Evolutionary conservation across 2,113 vertebrate genomes (phyloP).

Genomic region (Natator depressus): DNA sequence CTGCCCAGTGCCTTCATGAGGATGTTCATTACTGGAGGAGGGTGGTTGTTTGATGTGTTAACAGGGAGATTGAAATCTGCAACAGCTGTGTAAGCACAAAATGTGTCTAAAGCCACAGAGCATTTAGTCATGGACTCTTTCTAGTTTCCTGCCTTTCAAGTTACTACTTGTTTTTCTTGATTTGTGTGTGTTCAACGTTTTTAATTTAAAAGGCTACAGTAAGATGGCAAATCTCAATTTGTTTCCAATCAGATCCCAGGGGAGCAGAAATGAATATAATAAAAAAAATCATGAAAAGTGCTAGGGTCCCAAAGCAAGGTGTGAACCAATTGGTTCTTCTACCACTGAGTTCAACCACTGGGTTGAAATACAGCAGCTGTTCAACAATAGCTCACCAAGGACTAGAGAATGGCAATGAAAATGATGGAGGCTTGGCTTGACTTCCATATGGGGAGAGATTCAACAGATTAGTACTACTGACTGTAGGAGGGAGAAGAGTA

Average conservation of each 20-base stretch:
- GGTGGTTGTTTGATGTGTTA: not conserved
- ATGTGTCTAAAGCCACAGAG: not conserved
- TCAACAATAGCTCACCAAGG: not conserved
- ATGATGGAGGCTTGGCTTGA: not conserved
- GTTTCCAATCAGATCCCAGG: not conserved
- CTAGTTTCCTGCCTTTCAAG: not conserved
- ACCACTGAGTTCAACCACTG: no score
- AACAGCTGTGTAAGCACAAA: not conserved
- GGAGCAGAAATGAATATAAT: not conserved
- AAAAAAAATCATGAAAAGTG: not conserved
- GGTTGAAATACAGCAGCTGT: not conserved
- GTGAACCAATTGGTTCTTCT: not conserved
- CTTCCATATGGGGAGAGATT: conserved; percentile 22
- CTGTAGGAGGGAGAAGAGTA: conserved; percentile 7
- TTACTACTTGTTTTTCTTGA: not conserved
- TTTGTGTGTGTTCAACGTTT: conserved; percentile 8
- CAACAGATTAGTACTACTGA: conserved; percentile 16
- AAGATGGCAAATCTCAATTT: not conserved
- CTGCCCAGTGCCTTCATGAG: not conserved
- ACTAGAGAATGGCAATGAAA: not conserved
- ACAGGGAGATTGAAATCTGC: not conserved
- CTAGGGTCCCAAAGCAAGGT: not conserved
- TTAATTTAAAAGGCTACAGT: not conserved
- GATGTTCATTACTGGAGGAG: not conserved
- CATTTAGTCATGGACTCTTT: not conserved